These are phyloP conservation scores for Dioctria rufipes DNA, from an alignment of 2,888 invertebrate species.

Conservation along the genomic window DNA sequence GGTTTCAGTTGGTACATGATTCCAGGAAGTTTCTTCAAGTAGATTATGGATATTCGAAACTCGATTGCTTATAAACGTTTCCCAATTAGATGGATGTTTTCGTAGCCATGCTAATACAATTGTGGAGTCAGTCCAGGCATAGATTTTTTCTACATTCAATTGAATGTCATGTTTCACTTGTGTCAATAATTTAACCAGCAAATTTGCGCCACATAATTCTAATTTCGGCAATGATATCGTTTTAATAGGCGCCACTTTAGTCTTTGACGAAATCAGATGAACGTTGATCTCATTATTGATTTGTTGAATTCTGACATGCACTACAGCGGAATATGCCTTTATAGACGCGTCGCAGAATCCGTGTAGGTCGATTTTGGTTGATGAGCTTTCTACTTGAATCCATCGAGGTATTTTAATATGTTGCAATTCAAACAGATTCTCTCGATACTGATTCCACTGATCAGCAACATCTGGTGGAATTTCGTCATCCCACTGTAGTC, in stretches of 20 bases:
- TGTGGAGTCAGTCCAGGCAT: conserved; percentile 7
- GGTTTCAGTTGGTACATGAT: no score
- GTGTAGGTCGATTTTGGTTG: not conserved
- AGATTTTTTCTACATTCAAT: not conserved
- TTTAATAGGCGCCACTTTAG: not conserved
- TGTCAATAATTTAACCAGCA: not conserved
- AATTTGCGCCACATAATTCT: not conserved
- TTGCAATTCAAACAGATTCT: not conserved
- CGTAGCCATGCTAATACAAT: not conserved
- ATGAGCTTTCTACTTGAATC: not conserved
- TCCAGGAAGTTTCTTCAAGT: no score
- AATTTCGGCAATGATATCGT: not conserved
- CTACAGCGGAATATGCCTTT: not conserved
- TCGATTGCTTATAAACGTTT: not conserved
- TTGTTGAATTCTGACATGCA: not conserved
- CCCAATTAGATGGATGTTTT: conserved; percentile 13
- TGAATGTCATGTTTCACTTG: not conserved
- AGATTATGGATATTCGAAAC: not conserved
- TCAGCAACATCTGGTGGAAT: not conserved
- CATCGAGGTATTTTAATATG: conserved; percentile 4
- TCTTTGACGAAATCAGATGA: not conserved
- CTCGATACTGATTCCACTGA: no score
- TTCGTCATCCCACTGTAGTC: not conserved
- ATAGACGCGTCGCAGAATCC: conserved; percentile 12
- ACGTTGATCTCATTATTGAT: not conserved